Conservation (phyloP, 2,888 invertebrate species). For the Bugula neritina region DNA sequence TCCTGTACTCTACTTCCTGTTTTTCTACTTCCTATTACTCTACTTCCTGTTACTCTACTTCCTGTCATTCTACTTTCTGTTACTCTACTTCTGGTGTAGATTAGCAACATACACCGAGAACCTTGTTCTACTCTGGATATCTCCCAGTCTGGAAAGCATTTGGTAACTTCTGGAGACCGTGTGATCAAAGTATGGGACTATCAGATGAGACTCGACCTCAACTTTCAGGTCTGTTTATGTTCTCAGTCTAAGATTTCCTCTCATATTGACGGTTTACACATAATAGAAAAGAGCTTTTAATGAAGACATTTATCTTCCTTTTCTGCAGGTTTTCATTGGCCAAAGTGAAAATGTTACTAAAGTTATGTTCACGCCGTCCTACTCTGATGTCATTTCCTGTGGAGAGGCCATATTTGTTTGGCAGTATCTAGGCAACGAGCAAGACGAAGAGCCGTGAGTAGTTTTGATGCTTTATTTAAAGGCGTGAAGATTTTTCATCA, state of each 20-base stretch:
- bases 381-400: constrained; percentile 41
- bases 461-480: no score
- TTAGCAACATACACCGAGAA: constrained; percentile 44
- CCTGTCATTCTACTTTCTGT: no score
- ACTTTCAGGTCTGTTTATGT: constrained; percentile 54
- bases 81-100: constrained; percentile 33
- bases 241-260: no score
- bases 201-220: constrained; percentile 47
- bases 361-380: constrained; percentile 48
- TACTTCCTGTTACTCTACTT: no score
- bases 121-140: constrained; percentile 45
- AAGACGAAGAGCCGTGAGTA: not conserved
- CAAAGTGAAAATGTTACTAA: constrained; percentile 47
- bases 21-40: no score
- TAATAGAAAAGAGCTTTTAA: no score
- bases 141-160: constrained; percentile 42
- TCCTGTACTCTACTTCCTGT: no score
- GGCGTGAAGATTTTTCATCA: no score
- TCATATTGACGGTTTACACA: no score
- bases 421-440: constrained; percentile 41
- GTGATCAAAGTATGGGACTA: constrained; percentile 53
- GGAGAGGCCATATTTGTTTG: constrained; percentile 52
- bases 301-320: not conserved
- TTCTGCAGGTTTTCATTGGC: constrained; percentile 49
- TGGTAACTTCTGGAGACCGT: constrained; percentile 51